phyloP scores from a whole-genome alignment of 2,113 vertebrate species.

The Alligator sinensis region DNA sequence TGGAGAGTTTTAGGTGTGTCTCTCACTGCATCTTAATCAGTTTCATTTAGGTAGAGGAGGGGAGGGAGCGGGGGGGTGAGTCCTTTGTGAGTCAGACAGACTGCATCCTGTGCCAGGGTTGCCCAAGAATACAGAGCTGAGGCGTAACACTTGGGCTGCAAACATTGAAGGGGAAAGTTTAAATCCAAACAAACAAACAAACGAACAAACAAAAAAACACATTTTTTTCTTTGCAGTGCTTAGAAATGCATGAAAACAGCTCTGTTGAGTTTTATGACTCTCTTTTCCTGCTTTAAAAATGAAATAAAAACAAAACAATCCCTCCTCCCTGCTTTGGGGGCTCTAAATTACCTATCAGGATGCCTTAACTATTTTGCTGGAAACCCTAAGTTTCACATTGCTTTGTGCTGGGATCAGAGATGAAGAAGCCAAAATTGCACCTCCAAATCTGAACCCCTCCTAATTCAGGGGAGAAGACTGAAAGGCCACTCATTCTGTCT shows the following conservation, averaged over 20 bases:
- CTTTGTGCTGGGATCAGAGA: background rate
- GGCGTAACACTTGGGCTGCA: constrained; percentile 13
- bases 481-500: background rate
- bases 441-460: background rate
- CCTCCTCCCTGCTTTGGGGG: constrained; percentile 48
- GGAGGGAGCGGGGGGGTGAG: too few species aligned
- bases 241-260: constrained; percentile 47
- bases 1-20: too few species aligned
- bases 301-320: constrained; percentile 59
- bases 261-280: constrained; percentile 57
- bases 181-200: constrained; percentile 51
- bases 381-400: constrained; percentile 34
- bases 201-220: background rate
- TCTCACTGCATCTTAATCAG: too few species aligned
- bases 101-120: too few species aligned
- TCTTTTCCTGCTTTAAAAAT: background rate
- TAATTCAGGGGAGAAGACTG: background rate
- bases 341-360: constrained; percentile 45
- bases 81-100: too few species aligned
- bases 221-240: constrained; percentile 44
- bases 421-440: background rate
- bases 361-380: background rate
- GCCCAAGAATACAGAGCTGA: too few species aligned
- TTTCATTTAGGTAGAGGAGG: too few species aligned
- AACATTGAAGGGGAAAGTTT: constrained; percentile 62